Conservation (phyloP, 2,888 invertebrate species). For the Dolichomitus sp. region DNA sequence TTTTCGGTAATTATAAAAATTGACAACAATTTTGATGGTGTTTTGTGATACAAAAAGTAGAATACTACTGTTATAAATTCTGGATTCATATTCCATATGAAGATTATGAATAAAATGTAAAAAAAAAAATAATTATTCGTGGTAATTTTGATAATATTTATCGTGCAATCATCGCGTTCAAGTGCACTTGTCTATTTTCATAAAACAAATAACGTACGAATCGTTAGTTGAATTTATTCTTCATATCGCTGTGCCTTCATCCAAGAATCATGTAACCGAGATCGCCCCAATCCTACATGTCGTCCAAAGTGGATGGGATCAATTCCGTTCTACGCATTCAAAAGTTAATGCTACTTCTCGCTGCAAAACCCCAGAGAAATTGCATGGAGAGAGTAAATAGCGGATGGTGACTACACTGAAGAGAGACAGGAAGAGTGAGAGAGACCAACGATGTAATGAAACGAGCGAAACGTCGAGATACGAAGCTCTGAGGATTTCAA, state of each 20-base stretch:
- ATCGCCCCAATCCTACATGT: background rate
- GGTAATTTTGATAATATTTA: background rate
- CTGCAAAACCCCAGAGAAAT: background rate
- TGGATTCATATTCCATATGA: too few relatives aligned
- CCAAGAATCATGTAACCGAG: background rate
- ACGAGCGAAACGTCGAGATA: constrained; percentile 45
- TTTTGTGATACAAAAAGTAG: too few relatives aligned
- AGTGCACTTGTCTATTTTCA: background rate
- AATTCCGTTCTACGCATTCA: background rate
- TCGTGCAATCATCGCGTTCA: background rate
- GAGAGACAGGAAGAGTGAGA: background rate
- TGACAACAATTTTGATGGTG: too few relatives aligned
- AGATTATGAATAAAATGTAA: background rate
- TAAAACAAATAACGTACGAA: background rate
- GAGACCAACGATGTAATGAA: constrained; percentile 33
- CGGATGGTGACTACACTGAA: background rate
- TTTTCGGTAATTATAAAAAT: too few relatives aligned
- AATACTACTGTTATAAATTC: too few relatives aligned
- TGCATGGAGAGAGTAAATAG: background rate
- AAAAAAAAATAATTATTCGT: background rate
- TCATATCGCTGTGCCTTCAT: background rate
- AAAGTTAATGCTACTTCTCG: background rate
- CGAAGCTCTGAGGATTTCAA: background rate
- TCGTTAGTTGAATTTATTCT: background rate
- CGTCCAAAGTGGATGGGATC: background rate